Evolutionary conservation across 2,113 vertebrate species (phyloP).

Genomic region (Prionailurus bengalensis): DNA sequence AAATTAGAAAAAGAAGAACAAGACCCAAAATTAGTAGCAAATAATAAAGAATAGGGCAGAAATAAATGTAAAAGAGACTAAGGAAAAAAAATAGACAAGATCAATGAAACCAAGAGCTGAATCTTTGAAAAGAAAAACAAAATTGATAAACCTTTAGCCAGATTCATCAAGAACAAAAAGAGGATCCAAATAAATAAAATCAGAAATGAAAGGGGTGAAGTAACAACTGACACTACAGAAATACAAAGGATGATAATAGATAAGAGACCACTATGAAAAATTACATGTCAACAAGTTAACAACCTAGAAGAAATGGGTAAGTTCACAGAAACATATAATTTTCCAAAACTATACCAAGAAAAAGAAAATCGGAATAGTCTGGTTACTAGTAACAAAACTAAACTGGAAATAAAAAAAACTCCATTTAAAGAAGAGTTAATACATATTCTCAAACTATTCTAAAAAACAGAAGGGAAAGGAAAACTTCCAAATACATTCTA

Average conservation of each 20-base stretch:
- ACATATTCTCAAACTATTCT: background rate
- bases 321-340: background rate
- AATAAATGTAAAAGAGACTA: background rate
- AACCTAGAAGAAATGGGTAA: background rate
- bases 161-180: background rate
- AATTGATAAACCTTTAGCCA: background rate
- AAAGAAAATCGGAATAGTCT: background rate
- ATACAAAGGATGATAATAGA: background rate
- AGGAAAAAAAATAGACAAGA: background rate
- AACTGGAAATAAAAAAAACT: background rate
- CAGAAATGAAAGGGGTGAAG: background rate
- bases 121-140: background rate
- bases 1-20: background rate
- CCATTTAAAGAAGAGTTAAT: background rate
- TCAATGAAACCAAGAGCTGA: background rate
- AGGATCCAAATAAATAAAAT: background rate
- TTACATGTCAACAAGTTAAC: background rate
- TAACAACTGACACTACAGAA: background rate
- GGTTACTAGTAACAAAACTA: background rate
- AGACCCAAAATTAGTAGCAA: background rate
- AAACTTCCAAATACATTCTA: background rate
- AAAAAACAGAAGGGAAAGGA: background rate
- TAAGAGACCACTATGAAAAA: background rate
- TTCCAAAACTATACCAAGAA: background rate
- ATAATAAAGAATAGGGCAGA: background rate